Evolutionary conservation across 2,797 vertebrate genomes (phyloP).

Genomic region (Limosa lapponica): DNA sequence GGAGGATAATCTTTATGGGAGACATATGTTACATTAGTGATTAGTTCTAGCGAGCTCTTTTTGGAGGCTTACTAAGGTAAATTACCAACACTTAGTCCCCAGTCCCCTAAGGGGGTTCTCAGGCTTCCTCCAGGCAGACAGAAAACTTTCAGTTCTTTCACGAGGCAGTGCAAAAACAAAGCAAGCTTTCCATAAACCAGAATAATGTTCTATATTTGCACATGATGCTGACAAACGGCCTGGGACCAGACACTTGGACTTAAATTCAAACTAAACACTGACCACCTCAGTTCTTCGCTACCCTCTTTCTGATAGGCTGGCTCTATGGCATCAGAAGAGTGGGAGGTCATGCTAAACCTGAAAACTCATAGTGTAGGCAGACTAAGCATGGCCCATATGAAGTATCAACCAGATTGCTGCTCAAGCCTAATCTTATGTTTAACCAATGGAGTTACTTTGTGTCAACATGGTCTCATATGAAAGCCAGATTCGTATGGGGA

Average conservation of each 20-base stretch:
- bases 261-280: neutral
- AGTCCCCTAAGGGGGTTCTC: fast-evolving
- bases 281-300: neutral
- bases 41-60: neutral
- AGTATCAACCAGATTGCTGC: neutral
- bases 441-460: neutral
- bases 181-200: neutral
- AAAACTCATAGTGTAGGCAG: neutral
- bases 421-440: neutral
- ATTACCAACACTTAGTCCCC: neutral
- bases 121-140: neutral
- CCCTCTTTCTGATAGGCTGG: neutral
- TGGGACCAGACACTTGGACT: neutral
- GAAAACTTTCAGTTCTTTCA: neutral
- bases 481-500: neutral
- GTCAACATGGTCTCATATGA: neutral
- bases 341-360: neutral
- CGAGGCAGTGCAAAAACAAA: fast-evolving
- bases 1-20: neutral
- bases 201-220: neutral
- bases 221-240: neutral
- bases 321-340: neutral
- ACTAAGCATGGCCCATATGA: neutral
- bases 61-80: neutral
- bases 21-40: neutral